These are phyloP conservation scores for Phallusia fumigata DNA, from an alignment of 23 tunicate species.

Conservation along the genomic window DNA sequence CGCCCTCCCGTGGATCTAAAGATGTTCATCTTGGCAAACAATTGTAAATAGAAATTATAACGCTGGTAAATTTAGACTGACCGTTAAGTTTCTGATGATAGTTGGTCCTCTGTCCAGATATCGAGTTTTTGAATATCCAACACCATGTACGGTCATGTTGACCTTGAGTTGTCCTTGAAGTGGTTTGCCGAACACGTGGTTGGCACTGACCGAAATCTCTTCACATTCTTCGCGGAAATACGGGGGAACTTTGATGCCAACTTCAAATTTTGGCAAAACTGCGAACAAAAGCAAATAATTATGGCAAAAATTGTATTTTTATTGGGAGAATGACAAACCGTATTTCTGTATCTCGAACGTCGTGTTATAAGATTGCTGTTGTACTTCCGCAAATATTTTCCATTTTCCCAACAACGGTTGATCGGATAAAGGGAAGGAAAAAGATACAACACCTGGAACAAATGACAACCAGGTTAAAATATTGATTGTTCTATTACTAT, in stretches of 20 bases:
- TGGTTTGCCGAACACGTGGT: constrained; percentile 85
- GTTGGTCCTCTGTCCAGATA: constrained; percentile 43
- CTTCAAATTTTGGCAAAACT: constrained; percentile 92
- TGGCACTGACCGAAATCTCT: constrained; percentile 49
- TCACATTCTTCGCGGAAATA: constrained; percentile 71
- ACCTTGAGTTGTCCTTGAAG: constrained; percentile 59
- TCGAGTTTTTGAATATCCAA: constrained; percentile 37
- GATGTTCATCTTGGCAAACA: background rate
- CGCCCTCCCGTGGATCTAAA: constrained; percentile 44
- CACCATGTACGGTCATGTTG: constrained; percentile 66
- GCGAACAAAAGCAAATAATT: background rate
- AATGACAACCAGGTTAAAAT: background rate
- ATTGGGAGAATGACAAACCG: constrained; percentile 28
- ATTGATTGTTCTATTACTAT: background rate
- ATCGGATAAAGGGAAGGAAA: constrained; percentile 89
- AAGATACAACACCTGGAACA: constrained; percentile 48
- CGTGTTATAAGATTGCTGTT: constrained; percentile 54
- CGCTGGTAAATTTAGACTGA: background rate
- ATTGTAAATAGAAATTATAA: background rate
- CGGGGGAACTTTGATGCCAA: constrained; percentile 75
- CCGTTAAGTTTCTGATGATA: constrained; percentile 22
- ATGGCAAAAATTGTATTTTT: background rate
- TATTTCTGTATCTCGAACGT: constrained; percentile 84
- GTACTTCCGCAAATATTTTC: constrained; percentile 78
- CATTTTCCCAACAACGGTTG: constrained; percentile 89